A percentile compares a stretch with the other conserved stretches of the same genome.
These are phyloP conservation scores for Gymnoscelis rufifasciata DNA, from an alignment of 2,888 invertebrate species.

Conservation along the genomic window DNA sequence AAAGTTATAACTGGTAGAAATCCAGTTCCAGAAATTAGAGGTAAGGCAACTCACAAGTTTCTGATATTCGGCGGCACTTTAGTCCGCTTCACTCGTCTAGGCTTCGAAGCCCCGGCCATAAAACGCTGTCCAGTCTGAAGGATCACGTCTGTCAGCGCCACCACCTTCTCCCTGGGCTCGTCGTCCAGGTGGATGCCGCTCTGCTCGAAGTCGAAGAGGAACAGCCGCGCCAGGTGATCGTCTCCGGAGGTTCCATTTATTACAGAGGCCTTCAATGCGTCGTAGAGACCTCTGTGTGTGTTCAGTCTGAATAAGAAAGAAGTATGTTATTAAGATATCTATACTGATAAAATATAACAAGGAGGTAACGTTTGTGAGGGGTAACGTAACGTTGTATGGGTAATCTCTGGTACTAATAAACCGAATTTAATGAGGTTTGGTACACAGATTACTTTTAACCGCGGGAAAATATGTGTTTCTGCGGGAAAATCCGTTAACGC, in stretches of 20 bases:
- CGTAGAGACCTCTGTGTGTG: constrained; percentile 91
- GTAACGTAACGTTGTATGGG: too few species aligned
- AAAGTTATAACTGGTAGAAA: neutral
- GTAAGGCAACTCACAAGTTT: constrained; percentile 81
- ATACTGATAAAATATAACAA: too few species aligned
- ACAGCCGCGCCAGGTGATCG: constrained; percentile 90
- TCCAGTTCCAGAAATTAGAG: neutral
- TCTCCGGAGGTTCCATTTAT: constrained; percentile 89
- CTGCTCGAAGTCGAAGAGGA: constrained; percentile 98
- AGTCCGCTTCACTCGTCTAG: constrained; percentile 82
- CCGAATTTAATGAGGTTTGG: too few species aligned
- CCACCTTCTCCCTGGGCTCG: constrained; percentile 84
- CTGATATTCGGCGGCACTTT: constrained; percentile 85
- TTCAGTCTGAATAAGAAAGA: constrained; percentile 83
- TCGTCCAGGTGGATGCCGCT: constrained; percentile 96
- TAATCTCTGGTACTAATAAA: too few species aligned
- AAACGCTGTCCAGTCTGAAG: constrained; percentile 90
- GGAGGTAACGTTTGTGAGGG: too few species aligned
- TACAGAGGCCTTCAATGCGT: constrained; percentile 85
- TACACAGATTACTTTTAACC: too few species aligned
- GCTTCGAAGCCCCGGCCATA: constrained; percentile 85
- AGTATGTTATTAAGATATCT: neutral
- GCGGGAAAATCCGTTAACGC: too few species aligned
- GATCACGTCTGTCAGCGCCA: constrained; percentile 91
- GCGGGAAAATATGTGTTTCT: too few species aligned